Conservation (phyloP, 2,113 vertebrate genomes). For the Crotalus helleri region DNA sequence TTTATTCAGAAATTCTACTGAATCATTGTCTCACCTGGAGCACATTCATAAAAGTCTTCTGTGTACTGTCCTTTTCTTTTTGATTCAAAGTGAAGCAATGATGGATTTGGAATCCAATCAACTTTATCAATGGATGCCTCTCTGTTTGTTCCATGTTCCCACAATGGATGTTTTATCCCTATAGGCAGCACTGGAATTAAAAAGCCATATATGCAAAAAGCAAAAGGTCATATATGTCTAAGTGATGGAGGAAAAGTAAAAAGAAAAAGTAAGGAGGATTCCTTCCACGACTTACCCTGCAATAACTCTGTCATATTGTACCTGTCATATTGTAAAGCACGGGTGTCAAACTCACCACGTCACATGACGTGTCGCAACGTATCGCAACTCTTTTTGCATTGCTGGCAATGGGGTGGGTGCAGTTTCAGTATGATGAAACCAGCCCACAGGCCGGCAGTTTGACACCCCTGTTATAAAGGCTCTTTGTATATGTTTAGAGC, state of each 20-base stretch:
- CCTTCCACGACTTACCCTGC: background rate
- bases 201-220: too few relatives aligned
- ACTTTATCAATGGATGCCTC: background rate
- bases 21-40: background rate
- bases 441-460: too few relatives aligned
- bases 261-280: background rate
- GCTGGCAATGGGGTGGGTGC: too few relatives aligned
- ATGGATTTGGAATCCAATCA: background rate
- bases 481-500: background rate
- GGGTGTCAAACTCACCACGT: too few relatives aligned
- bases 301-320: background rate
- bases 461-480: background rate
- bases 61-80: background rate
- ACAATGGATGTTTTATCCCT: background rate
- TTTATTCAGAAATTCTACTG: background rate
- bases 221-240: background rate
- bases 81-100: background rate
- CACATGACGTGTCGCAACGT: too few relatives aligned
- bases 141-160: background rate
- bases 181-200: background rate
- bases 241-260: background rate
- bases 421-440: too few relatives aligned
- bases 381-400: too few relatives aligned
- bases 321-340: background rate
- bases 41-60: background rate